Conservation (phyloP, 2,888 invertebrate species). For the Petrolisthes cinctipes region DNA sequence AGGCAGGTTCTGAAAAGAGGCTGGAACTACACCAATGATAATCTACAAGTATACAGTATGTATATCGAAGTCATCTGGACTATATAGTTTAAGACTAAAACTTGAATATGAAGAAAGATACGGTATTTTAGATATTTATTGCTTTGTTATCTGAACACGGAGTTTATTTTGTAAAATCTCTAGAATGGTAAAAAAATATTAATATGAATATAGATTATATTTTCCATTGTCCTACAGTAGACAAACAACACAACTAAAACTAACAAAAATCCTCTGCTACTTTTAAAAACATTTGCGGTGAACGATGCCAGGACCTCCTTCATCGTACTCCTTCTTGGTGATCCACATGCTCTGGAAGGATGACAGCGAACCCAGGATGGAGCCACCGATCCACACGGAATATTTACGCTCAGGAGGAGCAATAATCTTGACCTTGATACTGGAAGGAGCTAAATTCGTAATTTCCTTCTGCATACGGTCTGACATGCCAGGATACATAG, state of each 20-base stretch:
- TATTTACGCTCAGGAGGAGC: slow-evolving; percentile 91
- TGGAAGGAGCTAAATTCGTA: slow-evolving; percentile 77
- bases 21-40: too few species aligned
- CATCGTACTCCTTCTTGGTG: slow-evolving; percentile 90
- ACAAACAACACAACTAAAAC: slow-evolving; percentile 6
- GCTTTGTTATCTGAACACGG: too few species aligned
- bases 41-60: too few species aligned
- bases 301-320: slow-evolving; percentile 78
- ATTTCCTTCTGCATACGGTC: slow-evolving; percentile 92
- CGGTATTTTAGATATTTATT: too few species aligned
- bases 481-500: slow-evolving; percentile 94
- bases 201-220: slow-evolving; percentile 12
- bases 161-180: too few species aligned
- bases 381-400: slow-evolving; percentile 93
- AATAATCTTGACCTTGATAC: slow-evolving; percentile 96
- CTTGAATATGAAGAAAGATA: too few species aligned
- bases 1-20: too few species aligned
- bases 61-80: too few species aligned
- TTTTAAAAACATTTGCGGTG: slow-evolving; percentile 73
- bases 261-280: neutral
- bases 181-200: too few species aligned
- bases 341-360: slow-evolving; percentile 95
- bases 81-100: too few species aligned
- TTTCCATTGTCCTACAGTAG: neutral
- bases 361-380: slow-evolving; percentile 88